Percentiles rank a stretch among this genome's conserved stretches.
phyloP scores from a whole-genome alignment of 2,888 invertebrate species.

The Andricus curvator region DNA sequence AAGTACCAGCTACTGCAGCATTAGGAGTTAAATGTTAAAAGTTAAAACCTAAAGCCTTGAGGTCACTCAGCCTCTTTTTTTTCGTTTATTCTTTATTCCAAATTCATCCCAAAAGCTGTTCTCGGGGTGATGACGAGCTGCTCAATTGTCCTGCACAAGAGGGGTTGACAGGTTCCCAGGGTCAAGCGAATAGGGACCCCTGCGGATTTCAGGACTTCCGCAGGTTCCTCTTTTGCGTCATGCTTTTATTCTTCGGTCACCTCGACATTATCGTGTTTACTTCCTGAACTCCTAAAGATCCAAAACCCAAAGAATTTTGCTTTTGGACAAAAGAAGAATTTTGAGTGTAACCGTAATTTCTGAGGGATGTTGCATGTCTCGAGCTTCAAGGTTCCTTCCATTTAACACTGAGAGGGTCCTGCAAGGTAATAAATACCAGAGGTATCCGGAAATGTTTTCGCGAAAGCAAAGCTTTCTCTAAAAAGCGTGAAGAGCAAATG shows the following conservation, averaged over 20 bases:
- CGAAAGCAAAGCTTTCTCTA: slow-evolving; percentile 14
- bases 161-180: slow-evolving; percentile 48
- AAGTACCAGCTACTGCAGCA: neutral
- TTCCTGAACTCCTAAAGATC: slow-evolving; percentile 38
- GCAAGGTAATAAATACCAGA: slow-evolving; percentile 17
- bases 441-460: slow-evolving; percentile 16
- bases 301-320: slow-evolving; percentile 18
- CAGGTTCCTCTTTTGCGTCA: slow-evolving; percentile 43
- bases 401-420: neutral
- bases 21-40: slow-evolving; percentile 1
- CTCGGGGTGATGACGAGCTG: slow-evolving; percentile 57
- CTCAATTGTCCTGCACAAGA: slow-evolving; percentile 55
- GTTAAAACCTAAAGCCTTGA: slow-evolving; percentile 10
- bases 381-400: slow-evolving; percentile 15
- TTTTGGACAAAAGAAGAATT: neutral
- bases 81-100: neutral
- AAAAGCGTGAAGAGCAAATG: slow-evolving; percentile 18
- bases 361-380: neutral
- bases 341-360: slow-evolving; percentile 26
- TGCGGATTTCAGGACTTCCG: slow-evolving; percentile 19
- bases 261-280: slow-evolving; percentile 45
- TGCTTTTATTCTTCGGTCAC: slow-evolving; percentile 45
- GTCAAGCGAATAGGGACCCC: slow-evolving; percentile 42
- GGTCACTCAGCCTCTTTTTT: neutral
- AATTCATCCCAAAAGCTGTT: neutral